These are phyloP conservation scores for Manis pentadactyla DNA, from an alignment of 2,797 vertebrate species.

Conservation along the genomic window DNA sequence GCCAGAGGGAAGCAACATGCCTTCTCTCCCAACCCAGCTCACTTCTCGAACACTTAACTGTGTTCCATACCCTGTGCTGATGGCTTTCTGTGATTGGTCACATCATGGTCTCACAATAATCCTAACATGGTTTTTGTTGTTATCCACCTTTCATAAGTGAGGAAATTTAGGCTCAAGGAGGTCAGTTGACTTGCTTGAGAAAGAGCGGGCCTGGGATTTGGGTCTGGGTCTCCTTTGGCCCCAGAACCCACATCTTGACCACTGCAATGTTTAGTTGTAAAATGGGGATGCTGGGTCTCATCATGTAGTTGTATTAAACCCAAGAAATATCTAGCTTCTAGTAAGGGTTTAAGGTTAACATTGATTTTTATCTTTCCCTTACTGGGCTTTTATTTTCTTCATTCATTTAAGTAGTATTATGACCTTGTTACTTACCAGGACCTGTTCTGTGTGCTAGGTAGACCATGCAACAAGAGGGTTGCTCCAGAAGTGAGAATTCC, in stretches of 20 bases:
- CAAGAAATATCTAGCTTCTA: background rate
- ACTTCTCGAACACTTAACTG: background rate
- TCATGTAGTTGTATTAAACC: background rate
- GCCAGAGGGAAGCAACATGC: background rate
- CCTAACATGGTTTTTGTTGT: background rate
- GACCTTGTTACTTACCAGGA: background rate
- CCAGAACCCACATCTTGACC: background rate
- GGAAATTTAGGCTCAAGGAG: background rate
- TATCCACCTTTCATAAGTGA: background rate
- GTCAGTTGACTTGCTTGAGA: background rate
- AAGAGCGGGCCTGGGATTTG: background rate
- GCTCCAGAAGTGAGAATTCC: background rate
- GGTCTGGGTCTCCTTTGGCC: background rate
- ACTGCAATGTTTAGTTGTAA: background rate
- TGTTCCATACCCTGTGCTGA: background rate
- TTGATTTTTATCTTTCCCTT: background rate
- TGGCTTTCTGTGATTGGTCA: rapidly evolving
- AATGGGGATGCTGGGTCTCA: background rate
- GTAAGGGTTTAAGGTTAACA: background rate
- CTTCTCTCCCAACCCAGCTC: background rate
- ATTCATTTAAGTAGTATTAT: background rate
- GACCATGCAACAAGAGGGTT: background rate
- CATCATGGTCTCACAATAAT: background rate
- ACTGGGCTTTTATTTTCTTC: background rate
- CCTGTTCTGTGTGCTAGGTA: background rate